Base-by-base conservation (phyloP, 2,113 vertebrate species). In the Gobius niger region DNA sequence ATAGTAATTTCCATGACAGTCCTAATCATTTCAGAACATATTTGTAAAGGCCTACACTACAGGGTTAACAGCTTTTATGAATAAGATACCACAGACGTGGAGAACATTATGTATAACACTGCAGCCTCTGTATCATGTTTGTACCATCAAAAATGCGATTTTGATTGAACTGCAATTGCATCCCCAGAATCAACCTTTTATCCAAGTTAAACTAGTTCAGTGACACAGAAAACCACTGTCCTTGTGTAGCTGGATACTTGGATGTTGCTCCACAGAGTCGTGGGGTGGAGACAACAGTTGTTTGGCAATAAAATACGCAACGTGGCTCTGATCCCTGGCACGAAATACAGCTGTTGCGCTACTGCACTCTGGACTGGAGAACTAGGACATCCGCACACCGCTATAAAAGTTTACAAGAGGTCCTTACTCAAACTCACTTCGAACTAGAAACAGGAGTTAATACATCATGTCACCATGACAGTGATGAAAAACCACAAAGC, bases 251-350 rank as follows among this genome's bases (percentile, higher is more conserved):
- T 60, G 10, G 46, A 67, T 11, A 34, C 62, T 57, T 24, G 13
- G 54, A 47, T 47, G 65, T 42, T 70, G 49, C 50, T 41, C 68
- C 1, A 0, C 5, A 61, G 44, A 53, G 44, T 69, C 49, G 24
- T 44, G 52, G 64, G 73, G 74, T 65, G 68, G 78, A 76, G 70
- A 70, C 72, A 74, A 59, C 78, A 51, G 63, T 59, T 57, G 46
- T 60, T 47, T 62, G 67, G 63, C 57, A 42, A 50, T 40, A 52
- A 71, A 62, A 75, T 41, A 64, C 50, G 64, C n/a, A n/a, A 44
- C 4, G 62, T 62, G 57, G 1, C 42, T 5, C 34, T 2, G 47
- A 49, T 47, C 53, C 57, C 18, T 66, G 47, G 52, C 59, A 47
- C 61, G 60, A 54, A 41, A 66, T 15, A 40, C 44, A 74, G 54